phyloP scores from a whole-genome alignment of 2,797 vertebrate genomes.

The Cynopterus sphinx region DNA sequence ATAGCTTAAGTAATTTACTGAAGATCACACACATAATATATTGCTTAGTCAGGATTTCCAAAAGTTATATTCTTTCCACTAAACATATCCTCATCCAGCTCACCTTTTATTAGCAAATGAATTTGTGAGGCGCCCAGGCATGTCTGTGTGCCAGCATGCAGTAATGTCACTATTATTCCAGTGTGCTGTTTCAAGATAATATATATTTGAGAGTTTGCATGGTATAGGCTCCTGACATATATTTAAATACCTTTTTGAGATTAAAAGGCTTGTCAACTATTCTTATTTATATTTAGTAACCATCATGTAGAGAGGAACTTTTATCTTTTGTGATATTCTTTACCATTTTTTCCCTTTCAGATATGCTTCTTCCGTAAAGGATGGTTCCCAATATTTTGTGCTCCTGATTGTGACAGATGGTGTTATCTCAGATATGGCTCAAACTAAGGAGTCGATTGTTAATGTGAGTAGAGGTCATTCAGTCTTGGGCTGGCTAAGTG shows the following conservation, averaged over 20 bases:
- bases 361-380: conserved; percentile 96
- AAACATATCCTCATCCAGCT: neutral
- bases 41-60: neutral
- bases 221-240: neutral
- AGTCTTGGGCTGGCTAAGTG: neutral
- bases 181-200: neutral
- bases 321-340: neutral
- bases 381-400: conserved; percentile 98
- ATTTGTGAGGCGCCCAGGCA: neutral
- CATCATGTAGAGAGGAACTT: neutral
- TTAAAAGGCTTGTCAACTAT: conserved; percentile 10
- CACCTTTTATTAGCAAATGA: neutral
- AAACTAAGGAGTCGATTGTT: conserved; percentile 98
- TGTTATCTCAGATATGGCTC: conserved; percentile 99
- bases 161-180: neutral
- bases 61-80: neutral
- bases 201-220: neutral
- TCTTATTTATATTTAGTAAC: neutral
- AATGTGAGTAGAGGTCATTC: conserved; percentile 89
- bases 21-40: neutral
- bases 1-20: neutral
- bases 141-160: neutral
- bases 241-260: neutral
- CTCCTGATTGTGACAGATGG: conserved; percentile 98
- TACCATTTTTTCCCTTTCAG: conserved; percentile 82